phyloP scores from a whole-genome alignment of 2,888 invertebrate genomes.

The Erebia aethiops region DNA sequence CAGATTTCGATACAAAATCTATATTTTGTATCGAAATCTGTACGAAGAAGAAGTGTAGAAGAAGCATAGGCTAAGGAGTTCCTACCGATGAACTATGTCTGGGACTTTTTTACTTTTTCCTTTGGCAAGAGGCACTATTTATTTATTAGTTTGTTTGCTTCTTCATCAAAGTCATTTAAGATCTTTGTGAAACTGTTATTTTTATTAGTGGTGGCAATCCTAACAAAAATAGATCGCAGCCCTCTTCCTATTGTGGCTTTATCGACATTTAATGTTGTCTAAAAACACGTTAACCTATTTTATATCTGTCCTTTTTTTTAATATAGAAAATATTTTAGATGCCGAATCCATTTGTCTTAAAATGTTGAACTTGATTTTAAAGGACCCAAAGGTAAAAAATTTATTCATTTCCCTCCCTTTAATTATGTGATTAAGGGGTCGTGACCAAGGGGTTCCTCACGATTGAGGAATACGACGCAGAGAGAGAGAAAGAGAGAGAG shows the following conservation, averaged over 20 bases:
- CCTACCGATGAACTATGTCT: not conserved
- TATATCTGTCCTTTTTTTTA: not conserved
- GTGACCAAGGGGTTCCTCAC: too few relatives aligned
- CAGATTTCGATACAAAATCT: too few relatives aligned
- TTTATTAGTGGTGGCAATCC: conserved; percentile 11
- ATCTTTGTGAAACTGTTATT: conserved; percentile 11
- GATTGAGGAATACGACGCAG: too few relatives aligned
- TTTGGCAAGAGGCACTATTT: not conserved
- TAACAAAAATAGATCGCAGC: not conserved
- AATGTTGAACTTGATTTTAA: not conserved
- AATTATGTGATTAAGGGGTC: too few relatives aligned
- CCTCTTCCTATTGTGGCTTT: conserved; percentile 3
- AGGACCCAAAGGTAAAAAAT: not conserved
- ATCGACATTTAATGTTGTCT: not conserved
- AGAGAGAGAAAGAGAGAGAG: too few relatives aligned
- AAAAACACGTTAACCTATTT: not conserved
- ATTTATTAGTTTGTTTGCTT: conserved; percentile 18
- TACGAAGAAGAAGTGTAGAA: too few relatives aligned
- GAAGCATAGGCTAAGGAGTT: too few relatives aligned
- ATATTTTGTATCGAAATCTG: too few relatives aligned
- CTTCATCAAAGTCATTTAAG: conserved; percentile 7
- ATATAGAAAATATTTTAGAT: not conserved
- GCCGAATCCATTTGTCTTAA: not conserved
- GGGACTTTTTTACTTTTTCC: not conserved
- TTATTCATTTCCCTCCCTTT: too few relatives aligned